Conservation (phyloP, 2,113 vertebrate genomes). For the Malurus elegans region DNA sequence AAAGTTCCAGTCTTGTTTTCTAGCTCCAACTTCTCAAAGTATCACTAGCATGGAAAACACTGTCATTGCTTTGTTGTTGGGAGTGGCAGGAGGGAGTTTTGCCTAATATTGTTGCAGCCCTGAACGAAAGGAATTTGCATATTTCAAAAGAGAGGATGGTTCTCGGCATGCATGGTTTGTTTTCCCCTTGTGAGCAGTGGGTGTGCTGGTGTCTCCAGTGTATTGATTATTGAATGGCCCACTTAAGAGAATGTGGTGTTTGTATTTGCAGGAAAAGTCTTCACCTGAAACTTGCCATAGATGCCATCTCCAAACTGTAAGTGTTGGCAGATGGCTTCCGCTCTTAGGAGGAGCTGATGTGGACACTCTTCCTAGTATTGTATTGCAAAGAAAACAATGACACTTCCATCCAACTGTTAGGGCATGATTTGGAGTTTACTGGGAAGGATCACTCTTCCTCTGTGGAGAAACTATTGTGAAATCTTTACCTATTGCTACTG, state of each 20-base stretch:
- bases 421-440: background rate
- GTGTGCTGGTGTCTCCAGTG: background rate
- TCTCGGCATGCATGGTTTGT: background rate
- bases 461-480: background rate
- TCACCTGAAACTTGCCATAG: conserved; percentile 26
- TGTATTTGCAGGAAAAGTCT: conserved; percentile 14
- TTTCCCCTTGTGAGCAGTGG: background rate
- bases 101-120: background rate
- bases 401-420: background rate
- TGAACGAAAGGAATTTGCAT: background rate
- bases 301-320: conserved; percentile 24
- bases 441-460: background rate
- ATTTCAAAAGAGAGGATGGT: background rate
- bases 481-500: background rate
- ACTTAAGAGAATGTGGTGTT: background rate
- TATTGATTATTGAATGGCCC: background rate
- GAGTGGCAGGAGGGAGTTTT: background rate
- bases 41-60: background rate
- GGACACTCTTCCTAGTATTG: conserved; percentile 64
- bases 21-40: fast-evolving
- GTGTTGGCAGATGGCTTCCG: conserved; percentile 59
- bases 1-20: background rate
- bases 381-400: conserved; percentile 55
- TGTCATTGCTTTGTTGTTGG: background rate
- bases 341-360: conserved; percentile 31